Evolutionary conservation across 2,113 vertebrate genomes (phyloP).

Genomic region (Chlamydotis undulata): DNA sequence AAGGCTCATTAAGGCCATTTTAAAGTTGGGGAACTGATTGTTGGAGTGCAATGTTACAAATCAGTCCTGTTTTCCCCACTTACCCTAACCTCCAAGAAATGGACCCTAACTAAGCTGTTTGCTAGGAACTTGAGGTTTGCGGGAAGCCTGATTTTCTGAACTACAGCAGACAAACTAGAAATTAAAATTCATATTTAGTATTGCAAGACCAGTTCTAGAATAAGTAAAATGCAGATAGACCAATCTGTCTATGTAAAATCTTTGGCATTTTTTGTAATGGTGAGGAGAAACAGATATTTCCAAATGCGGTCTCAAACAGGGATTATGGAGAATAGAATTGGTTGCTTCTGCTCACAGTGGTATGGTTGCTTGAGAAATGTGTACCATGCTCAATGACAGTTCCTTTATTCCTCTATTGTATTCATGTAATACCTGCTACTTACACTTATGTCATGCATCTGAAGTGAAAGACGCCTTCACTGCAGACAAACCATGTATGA

Average conservation of each 20-base stretch:
- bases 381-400: background rate
- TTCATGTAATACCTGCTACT: background rate
- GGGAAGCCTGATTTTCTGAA: background rate
- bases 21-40: background rate
- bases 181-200: background rate
- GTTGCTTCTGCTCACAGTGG: background rate
- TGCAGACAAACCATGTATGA: background rate
- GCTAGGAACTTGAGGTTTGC: background rate
- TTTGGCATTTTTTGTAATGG: background rate
- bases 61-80: background rate
- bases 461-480: background rate
- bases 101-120: background rate
- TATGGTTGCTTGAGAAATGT: background rate
- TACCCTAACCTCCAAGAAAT: background rate
- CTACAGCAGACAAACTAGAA: background rate
- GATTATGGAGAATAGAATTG: background rate
- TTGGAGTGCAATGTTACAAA: background rate
- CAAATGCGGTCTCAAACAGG: background rate
- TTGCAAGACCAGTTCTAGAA: background rate
- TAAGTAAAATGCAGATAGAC: background rate
- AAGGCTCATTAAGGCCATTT: background rate
- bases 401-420: background rate
- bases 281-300: background rate
- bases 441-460: background rate
- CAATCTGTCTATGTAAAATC: background rate